These are phyloP conservation scores for Psettodes erumei DNA, from an alignment of 2,113 vertebrate species.

Conservation along the genomic window DNA sequence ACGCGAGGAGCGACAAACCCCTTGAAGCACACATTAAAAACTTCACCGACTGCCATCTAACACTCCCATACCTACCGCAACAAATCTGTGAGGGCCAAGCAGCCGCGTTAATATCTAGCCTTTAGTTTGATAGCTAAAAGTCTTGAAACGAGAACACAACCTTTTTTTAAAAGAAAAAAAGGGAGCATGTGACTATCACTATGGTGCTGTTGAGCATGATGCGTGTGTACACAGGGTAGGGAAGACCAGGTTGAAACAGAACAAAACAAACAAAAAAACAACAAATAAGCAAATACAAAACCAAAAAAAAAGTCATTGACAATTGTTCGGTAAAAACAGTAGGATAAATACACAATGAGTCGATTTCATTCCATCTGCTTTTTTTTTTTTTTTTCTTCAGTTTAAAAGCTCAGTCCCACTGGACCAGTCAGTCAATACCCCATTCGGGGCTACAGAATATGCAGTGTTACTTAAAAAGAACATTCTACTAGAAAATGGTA, in stretches of 20 bases:
- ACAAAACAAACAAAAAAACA: slow-evolving; percentile 50
- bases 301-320: slow-evolving; percentile 62
- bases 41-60: slow-evolving; percentile 72
- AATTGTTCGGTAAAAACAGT: slow-evolving; percentile 86
- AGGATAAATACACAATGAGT: slow-evolving; percentile 87
- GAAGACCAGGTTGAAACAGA: slow-evolving; percentile 69
- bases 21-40: slow-evolving; percentile 72
- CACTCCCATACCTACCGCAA: slow-evolving; percentile 68
- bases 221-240: slow-evolving; percentile 72
- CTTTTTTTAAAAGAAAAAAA: no score
- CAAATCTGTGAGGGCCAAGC: slow-evolving; percentile 64
- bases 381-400: slow-evolving; percentile 48
- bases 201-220: slow-evolving; percentile 76
- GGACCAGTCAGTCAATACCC: slow-evolving; percentile 78
- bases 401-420: slow-evolving; percentile 76
- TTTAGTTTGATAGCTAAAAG: slow-evolving; percentile 80
- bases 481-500: slow-evolving; percentile 85
- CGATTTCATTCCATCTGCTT: slow-evolving; percentile 72
- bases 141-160: slow-evolving; percentile 70
- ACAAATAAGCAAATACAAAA: slow-evolving; percentile 73
- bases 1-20: slow-evolving; percentile 62
- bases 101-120: slow-evolving; percentile 78
- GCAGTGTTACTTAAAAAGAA: slow-evolving; percentile 83
- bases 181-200: slow-evolving; percentile 68
- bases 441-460: slow-evolving; percentile 71